phyloP scores from a whole-genome alignment of 2,113 vertebrate species.

The Leptocoma aspasia region DNA sequence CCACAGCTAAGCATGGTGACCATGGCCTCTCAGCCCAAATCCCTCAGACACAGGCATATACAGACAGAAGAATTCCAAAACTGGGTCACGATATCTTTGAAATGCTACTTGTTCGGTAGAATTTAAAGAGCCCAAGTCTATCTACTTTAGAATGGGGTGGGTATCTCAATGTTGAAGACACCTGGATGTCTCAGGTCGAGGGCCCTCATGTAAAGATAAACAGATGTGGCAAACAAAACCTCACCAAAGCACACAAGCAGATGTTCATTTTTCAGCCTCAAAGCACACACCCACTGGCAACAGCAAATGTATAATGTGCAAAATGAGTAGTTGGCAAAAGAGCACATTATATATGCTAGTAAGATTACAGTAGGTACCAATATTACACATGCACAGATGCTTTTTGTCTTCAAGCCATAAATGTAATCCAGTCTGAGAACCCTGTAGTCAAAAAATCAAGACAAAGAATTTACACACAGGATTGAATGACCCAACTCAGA shows the following conservation, averaged over 20 bases:
- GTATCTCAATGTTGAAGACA: background rate
- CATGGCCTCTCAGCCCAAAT: background rate
- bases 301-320: background rate
- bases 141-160: background rate
- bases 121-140: background rate
- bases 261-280: background rate
- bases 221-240: background rate
- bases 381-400: background rate
- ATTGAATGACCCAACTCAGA: background rate
- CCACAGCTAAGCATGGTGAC: background rate
- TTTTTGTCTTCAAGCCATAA: background rate
- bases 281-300: background rate
- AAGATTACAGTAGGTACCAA: background rate
- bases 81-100: background rate
- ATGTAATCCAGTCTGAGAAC: background rate
- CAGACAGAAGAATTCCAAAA: background rate
- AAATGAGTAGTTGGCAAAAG: background rate
- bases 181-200: accelerated
- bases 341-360: background rate
- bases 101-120: background rate
- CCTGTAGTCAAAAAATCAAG: background rate
- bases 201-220: background rate
- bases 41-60: accelerated
- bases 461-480: background rate
- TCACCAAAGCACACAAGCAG: background rate